A percentile compares a stretch with the other conserved stretches of the same genome.
These are phyloP conservation scores for Holothuria leucospilota DNA, from an alignment of 53 echinoderm and acorn worm genomes.

Conservation along the genomic window DNA sequence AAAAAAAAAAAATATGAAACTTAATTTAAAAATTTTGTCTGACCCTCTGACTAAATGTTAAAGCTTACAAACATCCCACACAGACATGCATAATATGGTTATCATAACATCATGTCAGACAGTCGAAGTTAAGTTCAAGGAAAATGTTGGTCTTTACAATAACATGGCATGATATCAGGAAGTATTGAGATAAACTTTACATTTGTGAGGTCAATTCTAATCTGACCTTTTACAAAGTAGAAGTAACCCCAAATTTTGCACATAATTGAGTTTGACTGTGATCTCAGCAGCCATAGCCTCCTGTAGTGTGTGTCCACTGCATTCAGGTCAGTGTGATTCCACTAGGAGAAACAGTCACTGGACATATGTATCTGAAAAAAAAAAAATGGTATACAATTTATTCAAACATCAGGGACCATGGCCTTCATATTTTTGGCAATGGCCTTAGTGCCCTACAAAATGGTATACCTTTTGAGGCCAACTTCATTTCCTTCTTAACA, in stretches of 20 bases:
- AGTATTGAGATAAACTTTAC: conserved; percentile 29
- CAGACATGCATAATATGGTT: neutral
- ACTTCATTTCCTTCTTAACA: too few species aligned
- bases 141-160: conserved; percentile 42
- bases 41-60: neutral
- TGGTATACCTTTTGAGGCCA: too few species aligned
- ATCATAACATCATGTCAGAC: conserved; percentile 20
- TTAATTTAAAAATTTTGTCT: neutral
- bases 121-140: too few species aligned
- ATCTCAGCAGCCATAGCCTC: conserved; percentile 8
- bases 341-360: too few species aligned
- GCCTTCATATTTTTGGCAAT: too few species aligned
- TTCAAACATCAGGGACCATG: too few species aligned
- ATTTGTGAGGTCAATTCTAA: neutral
- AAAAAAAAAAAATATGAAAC: conserved; percentile 16
- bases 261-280: conserved; percentile 23
- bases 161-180: conserved; percentile 34
- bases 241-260: conserved; percentile 33
- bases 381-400: too few species aligned
- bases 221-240: neutral
- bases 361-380: too few species aligned
- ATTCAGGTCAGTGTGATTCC: too few species aligned
- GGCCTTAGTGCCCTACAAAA: too few species aligned
- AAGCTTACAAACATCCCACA: conserved; percentile 30
- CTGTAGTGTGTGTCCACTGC: too few species aligned